Conservation (phyloP, 2,113 vertebrate genomes). For the Syrmaticus mikado region DNA sequence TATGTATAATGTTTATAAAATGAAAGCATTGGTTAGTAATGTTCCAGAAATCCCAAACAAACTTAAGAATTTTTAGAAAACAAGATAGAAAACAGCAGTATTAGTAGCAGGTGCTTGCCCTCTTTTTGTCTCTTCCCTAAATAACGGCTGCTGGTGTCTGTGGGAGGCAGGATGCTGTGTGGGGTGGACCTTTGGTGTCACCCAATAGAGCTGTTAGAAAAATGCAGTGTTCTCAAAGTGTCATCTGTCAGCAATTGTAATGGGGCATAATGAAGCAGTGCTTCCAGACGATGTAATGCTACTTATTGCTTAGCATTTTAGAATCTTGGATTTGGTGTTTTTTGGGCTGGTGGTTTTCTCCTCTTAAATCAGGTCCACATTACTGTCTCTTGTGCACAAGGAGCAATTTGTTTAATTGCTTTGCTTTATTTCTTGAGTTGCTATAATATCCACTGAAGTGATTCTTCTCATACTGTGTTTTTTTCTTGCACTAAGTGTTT, state of each 20-base stretch:
- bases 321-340: background rate
- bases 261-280: background rate
- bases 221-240: background rate
- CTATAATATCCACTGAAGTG: accelerated
- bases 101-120: background rate
- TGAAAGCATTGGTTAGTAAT: background rate
- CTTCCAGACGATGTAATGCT: background rate
- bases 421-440: background rate
- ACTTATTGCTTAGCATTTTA: background rate
- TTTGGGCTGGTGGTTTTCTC: background rate
- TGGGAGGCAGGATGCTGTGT: background rate
- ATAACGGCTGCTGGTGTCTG: background rate
- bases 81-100: background rate
- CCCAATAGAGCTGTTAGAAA: background rate
- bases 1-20: background rate
- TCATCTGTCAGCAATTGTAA: background rate
- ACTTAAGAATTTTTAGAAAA: background rate
- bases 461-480: background rate
- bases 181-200: background rate
- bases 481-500: background rate
- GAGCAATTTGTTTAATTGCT: background rate
- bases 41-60: background rate
- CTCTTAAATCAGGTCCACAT: background rate
- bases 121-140: background rate
- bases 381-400: background rate